These are phyloP conservation scores for Monopis laevigella DNA, from an alignment of 2,888 invertebrate genomes.

Conservation along the genomic window DNA sequence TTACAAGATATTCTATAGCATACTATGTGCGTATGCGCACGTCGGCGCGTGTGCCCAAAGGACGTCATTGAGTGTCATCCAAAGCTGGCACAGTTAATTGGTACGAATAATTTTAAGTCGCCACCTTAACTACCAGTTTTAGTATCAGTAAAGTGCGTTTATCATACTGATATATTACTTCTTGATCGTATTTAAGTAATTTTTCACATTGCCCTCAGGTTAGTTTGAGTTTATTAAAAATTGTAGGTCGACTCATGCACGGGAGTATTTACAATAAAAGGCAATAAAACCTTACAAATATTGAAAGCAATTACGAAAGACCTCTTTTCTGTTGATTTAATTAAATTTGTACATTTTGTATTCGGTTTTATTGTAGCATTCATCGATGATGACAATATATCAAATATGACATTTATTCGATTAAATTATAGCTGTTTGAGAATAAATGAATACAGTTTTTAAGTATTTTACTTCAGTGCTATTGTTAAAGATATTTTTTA, in stretches of 20 bases:
- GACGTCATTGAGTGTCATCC: conserved; percentile 24
- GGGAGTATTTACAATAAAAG: conserved; percentile 4
- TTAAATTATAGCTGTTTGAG: too few relatives aligned
- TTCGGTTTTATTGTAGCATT: too few relatives aligned
- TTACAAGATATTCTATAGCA: conserved; percentile 23
- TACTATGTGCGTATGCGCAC: conserved; percentile 25
- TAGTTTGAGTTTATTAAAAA: conserved; percentile 7
- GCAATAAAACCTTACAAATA: too few relatives aligned
- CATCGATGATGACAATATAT: too few relatives aligned
- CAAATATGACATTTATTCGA: too few relatives aligned
- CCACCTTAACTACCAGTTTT: conserved; percentile 30
- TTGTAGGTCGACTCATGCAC: conserved; percentile 7
- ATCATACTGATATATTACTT: conserved; percentile 12
- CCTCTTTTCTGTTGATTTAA: too few relatives aligned
- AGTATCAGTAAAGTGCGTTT: conserved; percentile 32
- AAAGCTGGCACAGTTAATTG: conserved; percentile 30
- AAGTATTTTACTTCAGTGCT: too few relatives aligned
- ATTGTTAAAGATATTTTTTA: too few relatives aligned
- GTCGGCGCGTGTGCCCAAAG: conserved; percentile 37
- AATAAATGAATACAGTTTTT: too few relatives aligned
- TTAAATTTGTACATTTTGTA: too few relatives aligned
- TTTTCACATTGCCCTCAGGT: conserved; percentile 10
- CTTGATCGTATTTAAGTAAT: conserved; percentile 11
- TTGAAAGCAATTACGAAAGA: too few relatives aligned
- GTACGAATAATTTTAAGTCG: conserved; percentile 35